Conservation (phyloP, 2,113 vertebrate genomes). For the Phyllostomus discolor region DNA sequence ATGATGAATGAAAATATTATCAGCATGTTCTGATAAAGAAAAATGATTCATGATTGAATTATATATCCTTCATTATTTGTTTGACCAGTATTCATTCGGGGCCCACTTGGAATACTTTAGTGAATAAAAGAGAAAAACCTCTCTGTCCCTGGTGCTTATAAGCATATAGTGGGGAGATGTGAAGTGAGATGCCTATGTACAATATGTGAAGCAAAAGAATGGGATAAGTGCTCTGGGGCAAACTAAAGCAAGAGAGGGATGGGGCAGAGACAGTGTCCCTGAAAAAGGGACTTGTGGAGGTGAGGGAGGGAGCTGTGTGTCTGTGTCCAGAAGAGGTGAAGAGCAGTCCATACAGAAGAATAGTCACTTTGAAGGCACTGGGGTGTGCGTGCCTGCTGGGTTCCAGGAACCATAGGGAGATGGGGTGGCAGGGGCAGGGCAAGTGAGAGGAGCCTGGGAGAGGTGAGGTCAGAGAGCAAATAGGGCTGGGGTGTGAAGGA, state of each 20-base stretch:
- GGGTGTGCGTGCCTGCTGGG: not conserved
- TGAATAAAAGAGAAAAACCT: not conserved
- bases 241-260: not conserved
- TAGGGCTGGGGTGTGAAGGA: fast-evolving
- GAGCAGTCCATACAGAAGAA: not conserved
- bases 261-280: not conserved
- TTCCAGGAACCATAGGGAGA: not conserved
- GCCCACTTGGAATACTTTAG: not conserved
- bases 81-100: not conserved
- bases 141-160: fast-evolving
- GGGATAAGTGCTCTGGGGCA: not conserved
- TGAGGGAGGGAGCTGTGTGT: fast-evolving
- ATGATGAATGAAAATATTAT: not conserved
- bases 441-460: not conserved
- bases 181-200: not conserved
- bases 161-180: too few relatives aligned
- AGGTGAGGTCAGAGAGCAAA: not conserved
- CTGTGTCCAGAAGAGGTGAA: not conserved
- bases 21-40: not conserved
- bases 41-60: not conserved
- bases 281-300: fast-evolving
- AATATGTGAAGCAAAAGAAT: fast-evolving
- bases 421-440: not conserved
- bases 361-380: not conserved
- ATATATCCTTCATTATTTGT: not conserved